Conservation (phyloP, 2,797 vertebrate genomes). For the Xenops minutus region DNA sequence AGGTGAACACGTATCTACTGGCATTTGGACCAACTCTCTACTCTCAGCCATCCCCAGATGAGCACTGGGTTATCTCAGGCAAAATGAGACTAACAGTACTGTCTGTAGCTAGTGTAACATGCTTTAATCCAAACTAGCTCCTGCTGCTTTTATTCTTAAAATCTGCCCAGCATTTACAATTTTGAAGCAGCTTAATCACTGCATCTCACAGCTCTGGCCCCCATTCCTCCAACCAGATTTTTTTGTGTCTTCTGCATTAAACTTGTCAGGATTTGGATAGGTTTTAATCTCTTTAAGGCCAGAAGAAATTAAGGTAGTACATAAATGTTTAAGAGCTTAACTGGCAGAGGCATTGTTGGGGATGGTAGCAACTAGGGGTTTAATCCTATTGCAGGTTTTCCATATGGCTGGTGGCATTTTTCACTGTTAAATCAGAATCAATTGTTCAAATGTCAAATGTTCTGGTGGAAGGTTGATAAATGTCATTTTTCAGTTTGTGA, state of each 20-base stretch:
- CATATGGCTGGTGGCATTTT: conserved; percentile 1
- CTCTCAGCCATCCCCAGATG: not conserved
- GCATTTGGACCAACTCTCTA: not conserved
- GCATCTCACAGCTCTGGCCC: not conserved
- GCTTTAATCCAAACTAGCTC: not conserved
- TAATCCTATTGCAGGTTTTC: not conserved
- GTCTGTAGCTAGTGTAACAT: not conserved
- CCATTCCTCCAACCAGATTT: not conserved
- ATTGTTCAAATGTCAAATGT: conserved; percentile 31
- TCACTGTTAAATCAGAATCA: not conserved
- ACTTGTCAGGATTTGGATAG: not conserved
- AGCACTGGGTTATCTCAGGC: not conserved
- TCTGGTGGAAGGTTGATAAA: conserved; percentile 30
- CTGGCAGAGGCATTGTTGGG: not conserved
- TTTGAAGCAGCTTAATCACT: not conserved
- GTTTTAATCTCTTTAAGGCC: not conserved
- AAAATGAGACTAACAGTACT: not conserved
- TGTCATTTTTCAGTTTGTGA: conserved; percentile 22
- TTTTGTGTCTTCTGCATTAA: not conserved
- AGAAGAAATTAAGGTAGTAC: not conserved
- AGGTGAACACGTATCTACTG: not conserved
- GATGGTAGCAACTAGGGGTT: not conserved
- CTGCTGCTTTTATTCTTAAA: not conserved
- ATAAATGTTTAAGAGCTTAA: not conserved
- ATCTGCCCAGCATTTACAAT: not conserved